Evolutionary conservation across 2,113 vertebrate genomes (phyloP).

Genomic region (Pagrus major): DNA sequence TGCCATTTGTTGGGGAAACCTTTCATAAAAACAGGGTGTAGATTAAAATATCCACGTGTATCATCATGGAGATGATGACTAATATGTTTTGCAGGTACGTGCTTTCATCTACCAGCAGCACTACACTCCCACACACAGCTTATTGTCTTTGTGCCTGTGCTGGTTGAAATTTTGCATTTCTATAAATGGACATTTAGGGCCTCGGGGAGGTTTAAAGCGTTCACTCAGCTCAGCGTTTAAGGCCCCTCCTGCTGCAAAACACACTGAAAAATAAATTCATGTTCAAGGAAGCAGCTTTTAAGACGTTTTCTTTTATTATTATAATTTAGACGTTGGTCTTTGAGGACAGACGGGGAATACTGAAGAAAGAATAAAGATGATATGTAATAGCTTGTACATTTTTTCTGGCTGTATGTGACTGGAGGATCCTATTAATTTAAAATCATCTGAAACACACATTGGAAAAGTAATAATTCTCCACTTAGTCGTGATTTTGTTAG

Average conservation of each 20-base stretch:
- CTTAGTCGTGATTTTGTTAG: background rate
- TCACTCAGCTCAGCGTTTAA: background rate
- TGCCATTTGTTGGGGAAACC: background rate
- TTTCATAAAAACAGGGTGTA: background rate
- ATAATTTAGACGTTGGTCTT: background rate
- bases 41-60: constrained; percentile 23
- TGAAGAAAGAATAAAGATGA: no score
- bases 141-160: constrained; percentile 21
- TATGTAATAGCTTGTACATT: background rate
- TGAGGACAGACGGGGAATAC: background rate
- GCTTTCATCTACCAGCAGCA: constrained; percentile 31
- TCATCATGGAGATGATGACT: constrained; percentile 18
- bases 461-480: background rate
- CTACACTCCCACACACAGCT: constrained; percentile 14
- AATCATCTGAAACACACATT: background rate
- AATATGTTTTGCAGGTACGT: constrained; percentile 35
- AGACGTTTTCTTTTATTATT: background rate
- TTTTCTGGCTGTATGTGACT: background rate
- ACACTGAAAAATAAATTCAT: background rate
- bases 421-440: background rate
- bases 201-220: constrained; percentile 14
- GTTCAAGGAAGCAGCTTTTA: background rate
- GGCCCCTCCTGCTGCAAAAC: background rate
- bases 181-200: constrained; percentile 35
- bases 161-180: constrained; percentile 13